phyloP scores from a whole-genome alignment of 2,888 invertebrate species.

The Nebria salina region DNA sequence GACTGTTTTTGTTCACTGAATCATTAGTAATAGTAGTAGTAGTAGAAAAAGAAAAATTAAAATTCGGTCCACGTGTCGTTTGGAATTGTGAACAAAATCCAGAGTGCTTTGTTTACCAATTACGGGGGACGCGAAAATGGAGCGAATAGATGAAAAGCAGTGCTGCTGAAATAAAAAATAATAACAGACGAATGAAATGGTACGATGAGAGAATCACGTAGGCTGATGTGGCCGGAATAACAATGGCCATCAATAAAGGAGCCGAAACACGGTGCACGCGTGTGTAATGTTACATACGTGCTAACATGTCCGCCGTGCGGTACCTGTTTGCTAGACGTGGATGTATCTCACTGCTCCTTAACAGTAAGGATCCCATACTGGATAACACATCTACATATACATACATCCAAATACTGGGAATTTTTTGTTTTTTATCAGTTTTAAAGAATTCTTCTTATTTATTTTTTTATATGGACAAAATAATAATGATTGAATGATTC shows the following conservation, averaged over 20 bases:
- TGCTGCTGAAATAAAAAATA: background rate
- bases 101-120: background rate
- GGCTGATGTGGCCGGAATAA: background rate
- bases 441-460: no score
- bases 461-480: no score
- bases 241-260: background rate
- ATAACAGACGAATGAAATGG: background rate
- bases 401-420: background rate
- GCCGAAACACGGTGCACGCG: slow-evolving; percentile 1
- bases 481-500: no score
- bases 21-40: no score
- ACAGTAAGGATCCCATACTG: background rate
- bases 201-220: background rate
- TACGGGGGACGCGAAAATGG: background rate
- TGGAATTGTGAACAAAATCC: background rate
- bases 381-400: background rate
- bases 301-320: slow-evolving; percentile 17
- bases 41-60: background rate
- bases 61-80: background rate
- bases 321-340: slow-evolving; percentile 5
- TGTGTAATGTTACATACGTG: background rate
- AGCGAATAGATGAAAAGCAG: background rate
- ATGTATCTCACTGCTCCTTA: slow-evolving; percentile 5
- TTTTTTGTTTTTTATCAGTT: no score
- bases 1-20: background rate